These are phyloP conservation scores for Trematomus bernacchii DNA, from an alignment of 2,797 vertebrate species.

Conservation along the genomic window DNA sequence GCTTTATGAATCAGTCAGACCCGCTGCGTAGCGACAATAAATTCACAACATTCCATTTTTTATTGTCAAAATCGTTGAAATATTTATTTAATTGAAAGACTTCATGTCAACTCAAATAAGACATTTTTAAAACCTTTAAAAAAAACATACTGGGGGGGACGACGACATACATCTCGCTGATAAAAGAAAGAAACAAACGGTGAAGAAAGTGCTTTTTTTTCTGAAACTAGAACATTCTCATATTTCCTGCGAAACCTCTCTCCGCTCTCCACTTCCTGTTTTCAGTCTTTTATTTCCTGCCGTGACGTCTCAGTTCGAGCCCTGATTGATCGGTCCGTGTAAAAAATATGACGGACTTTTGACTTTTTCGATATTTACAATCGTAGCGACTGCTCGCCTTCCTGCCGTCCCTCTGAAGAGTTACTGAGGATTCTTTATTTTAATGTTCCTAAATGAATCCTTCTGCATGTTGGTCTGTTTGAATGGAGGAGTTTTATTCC, in stretches of 20 bases:
- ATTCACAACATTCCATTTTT: background rate
- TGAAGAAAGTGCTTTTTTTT: slow-evolving; percentile 78
- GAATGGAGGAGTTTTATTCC: slow-evolving; percentile 21
- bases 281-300: slow-evolving; percentile 39
- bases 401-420: background rate
- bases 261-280: slow-evolving; percentile 12
- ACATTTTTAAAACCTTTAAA: slow-evolving; percentile 63
- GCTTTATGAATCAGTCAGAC: background rate
- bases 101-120: slow-evolving; percentile 69
- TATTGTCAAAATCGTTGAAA: slow-evolving; percentile 74
- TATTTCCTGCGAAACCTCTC: background rate
- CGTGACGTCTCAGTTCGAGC: slow-evolving; percentile 68
- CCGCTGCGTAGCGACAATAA: background rate
- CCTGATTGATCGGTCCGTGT: slow-evolving; percentile 68
- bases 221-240: slow-evolving; percentile 60
- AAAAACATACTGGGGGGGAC: slow-evolving; percentile 34
- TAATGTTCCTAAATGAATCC: background rate
- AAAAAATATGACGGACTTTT: slow-evolving; percentile 71
- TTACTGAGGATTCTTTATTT: slow-evolving; percentile 16
- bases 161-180: slow-evolving; percentile 53
- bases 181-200: slow-evolving; percentile 57
- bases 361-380: slow-evolving; percentile 66
- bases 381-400: slow-evolving; percentile 3
- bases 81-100: slow-evolving; percentile 79
- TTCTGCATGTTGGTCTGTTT: slow-evolving; percentile 24